These are phyloP conservation scores for Prunella fulvescens DNA, from an alignment of 2,113 vertebrate genomes.

Conservation along the genomic window DNA sequence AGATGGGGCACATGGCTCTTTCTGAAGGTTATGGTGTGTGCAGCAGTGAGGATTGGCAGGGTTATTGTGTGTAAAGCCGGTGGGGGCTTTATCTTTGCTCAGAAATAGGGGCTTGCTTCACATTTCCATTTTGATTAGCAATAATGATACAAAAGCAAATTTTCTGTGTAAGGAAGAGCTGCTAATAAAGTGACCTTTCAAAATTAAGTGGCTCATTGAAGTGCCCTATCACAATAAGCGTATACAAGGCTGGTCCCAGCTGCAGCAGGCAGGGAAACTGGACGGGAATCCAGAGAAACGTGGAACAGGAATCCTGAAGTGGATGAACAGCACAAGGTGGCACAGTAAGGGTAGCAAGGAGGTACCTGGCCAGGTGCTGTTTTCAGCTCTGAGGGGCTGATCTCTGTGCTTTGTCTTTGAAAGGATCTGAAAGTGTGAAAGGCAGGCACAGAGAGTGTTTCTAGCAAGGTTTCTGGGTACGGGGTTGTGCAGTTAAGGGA, in stretches of 20 bases:
- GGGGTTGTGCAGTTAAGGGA: neutral
- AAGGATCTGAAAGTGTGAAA: neutral
- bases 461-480: neutral
- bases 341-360: neutral
- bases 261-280: constrained; percentile 3
- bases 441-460: neutral
- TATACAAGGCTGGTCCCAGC: constrained; percentile 17
- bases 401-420: neutral
- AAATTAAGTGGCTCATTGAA: constrained; percentile 53
- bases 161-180: constrained; percentile 33
- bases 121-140: constrained; percentile 68
- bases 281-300: neutral
- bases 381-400: neutral
- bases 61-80: constrained; percentile 53
- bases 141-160: constrained; percentile 59
- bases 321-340: neutral
- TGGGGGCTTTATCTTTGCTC: constrained; percentile 44
- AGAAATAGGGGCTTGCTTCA: constrained; percentile 31
- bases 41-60: constrained; percentile 35
- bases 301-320: neutral
- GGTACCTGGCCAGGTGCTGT: neutral
- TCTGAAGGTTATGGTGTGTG: constrained; percentile 37
- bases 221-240: neutral
- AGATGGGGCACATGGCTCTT: constrained; percentile 52
- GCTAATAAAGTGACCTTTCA: constrained; percentile 66